phyloP scores from a whole-genome alignment of 2,113 vertebrate species.

The Dromaius novaehollandiae region DNA sequence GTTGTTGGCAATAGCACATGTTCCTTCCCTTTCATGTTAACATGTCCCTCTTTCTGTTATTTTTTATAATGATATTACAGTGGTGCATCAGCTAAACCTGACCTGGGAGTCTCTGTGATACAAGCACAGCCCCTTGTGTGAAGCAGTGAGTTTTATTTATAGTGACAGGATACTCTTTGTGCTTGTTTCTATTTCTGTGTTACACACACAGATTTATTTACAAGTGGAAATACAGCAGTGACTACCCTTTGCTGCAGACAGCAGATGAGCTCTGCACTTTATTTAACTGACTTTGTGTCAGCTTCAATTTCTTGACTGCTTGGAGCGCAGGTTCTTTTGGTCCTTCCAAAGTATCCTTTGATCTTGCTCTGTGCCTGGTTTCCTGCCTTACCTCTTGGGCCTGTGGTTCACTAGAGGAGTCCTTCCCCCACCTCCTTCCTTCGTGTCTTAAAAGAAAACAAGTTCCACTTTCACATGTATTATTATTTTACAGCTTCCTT shows the following conservation, averaged over 20 bases:
- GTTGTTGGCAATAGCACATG: neutral
- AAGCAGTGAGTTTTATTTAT: conserved; percentile 73
- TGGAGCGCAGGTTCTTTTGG: conserved; percentile 47
- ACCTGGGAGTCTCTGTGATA: conserved; percentile 45
- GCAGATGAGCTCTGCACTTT: conserved; percentile 56
- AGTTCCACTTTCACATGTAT: neutral
- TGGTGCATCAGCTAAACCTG: neutral
- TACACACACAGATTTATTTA: conserved; percentile 65
- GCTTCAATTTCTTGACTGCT: conserved; percentile 70
- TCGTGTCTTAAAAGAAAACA: neutral
- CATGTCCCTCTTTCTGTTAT: neutral
- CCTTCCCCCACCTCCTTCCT: neutral
- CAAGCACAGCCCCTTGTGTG: conserved; percentile 25
- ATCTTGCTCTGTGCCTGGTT: conserved; percentile 32
- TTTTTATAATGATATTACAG: neutral
- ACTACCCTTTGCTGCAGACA: conserved; percentile 10
- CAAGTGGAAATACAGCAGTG: conserved; percentile 37
- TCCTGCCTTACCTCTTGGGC: conserved; percentile 41
- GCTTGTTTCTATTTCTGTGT: conserved; percentile 63
- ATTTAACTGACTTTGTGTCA: conserved; percentile 73
- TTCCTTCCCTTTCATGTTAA: neutral
- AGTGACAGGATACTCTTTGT: conserved; percentile 73
- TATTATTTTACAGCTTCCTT: neutral
- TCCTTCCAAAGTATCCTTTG: conserved; percentile 61
- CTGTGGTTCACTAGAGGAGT: neutral